Percentiles rank a stretch among this genome's conserved stretches.
Evolutionary conservation across 2,797 vertebrate genomes (phyloP).

Genomic region (Mergus octosetaceus): DNA sequence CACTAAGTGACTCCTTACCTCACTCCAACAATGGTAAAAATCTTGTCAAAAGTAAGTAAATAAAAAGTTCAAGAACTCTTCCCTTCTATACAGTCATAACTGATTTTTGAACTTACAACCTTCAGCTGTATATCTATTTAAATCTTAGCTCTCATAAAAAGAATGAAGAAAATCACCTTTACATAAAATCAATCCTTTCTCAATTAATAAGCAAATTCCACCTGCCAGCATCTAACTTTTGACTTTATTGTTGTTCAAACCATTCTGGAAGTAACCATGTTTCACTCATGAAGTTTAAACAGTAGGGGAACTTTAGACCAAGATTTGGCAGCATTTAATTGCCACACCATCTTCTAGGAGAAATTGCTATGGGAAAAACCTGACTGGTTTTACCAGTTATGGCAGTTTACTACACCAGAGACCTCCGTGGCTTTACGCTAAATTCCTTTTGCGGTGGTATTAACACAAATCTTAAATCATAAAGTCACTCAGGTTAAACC

Average conservation of each 20-base stretch:
- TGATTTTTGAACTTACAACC: background rate
- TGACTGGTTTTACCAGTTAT: slow-evolving; percentile 46
- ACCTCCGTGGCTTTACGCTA: background rate
- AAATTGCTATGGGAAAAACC: background rate
- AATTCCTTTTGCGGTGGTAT: background rate
- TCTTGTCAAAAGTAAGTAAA: background rate
- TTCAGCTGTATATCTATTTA: background rate
- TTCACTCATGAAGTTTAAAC: background rate
- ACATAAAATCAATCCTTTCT: background rate
- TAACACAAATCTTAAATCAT: background rate
- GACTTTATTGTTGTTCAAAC: background rate
- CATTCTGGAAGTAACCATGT: background rate
- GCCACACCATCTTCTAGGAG: background rate
- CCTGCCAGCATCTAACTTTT: background rate
- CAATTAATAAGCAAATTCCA: background rate
- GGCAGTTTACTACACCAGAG: background rate
- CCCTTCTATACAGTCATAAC: background rate
- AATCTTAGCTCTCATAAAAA: background rate
- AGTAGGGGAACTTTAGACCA: background rate
- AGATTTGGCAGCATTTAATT: background rate
- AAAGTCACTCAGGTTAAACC: background rate
- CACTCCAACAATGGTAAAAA: background rate
- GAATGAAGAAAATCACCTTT: background rate
- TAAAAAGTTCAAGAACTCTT: background rate
- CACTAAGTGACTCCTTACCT: background rate